Conservation (phyloP, 2,113 vertebrate genomes). For the Vidua chalybeata region DNA sequence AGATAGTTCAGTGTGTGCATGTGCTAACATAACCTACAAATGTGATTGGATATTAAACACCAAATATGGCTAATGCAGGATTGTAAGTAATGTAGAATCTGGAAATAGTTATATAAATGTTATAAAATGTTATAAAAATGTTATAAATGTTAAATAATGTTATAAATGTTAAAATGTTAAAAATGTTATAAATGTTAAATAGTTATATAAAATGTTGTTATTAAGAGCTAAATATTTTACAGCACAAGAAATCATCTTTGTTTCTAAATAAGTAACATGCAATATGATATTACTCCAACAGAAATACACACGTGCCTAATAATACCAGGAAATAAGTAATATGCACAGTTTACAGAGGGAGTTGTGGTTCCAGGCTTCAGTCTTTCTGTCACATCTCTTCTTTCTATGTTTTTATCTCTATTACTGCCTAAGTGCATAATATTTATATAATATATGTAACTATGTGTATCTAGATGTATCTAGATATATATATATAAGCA, state of each 20-base stretch:
- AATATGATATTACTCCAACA: neutral
- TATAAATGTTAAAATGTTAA: too few relatives aligned
- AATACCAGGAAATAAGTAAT: neutral
- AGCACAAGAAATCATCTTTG: neutral
- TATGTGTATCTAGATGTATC: neutral
- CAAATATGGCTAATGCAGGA: neutral
- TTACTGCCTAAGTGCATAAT: neutral
- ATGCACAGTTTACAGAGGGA: neutral
- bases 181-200: neutral
- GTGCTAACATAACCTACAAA: neutral
- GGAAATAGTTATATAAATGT: neutral
- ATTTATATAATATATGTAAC: neutral
- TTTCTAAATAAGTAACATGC: neutral
- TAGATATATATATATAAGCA: neutral
- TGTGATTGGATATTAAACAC: neutral
- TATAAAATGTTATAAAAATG: neutral
- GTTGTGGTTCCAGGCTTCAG: neutral
- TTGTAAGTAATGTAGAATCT: neutral
- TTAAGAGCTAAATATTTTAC: neutral
- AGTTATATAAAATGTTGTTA: neutral
- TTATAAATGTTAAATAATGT: too few relatives aligned
- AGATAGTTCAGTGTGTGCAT: neutral
- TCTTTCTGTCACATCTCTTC: neutral
- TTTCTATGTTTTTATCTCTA: neutral
- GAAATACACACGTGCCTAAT: neutral